Base-by-base conservation (phyloP, 2,888 invertebrate species). In the Neoscelio sp. region DNA sequence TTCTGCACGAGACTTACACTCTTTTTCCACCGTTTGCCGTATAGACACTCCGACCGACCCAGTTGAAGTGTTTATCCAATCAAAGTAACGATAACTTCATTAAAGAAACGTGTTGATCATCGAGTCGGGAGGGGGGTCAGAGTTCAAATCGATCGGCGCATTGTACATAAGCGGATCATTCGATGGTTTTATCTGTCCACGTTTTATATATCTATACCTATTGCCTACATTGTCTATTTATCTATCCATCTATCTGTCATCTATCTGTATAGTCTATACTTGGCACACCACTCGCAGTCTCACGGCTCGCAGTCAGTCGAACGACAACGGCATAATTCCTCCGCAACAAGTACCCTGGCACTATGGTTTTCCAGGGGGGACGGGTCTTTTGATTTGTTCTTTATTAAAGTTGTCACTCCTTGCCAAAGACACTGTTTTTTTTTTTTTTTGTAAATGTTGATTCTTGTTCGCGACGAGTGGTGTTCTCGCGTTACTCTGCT, bases 401-500 rank as follows among this genome's bases (percentile, higher is more conserved):
- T 40, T 40, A 17, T 7, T 17, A 17, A 40, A 1, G 2, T n/a
- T n/a, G n/a, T 40, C 7, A 6, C 17, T 17, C 12, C 17, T 17
- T 50, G 30, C 50, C 50, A 50, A 50, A 18, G 30, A 48, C 20
- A 44, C n/a, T n/a, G n/a, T n/a, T n/a, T n/a, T n/a, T n/a, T n/a
- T n/a, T n/a, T n/a, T n/a, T n/a, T n/a, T n/a, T n/a, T n/a, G n/a
- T n/a, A n/a, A n/a, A 26, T 7, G 18, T 15, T 20, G 44, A 13
- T 13, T 54, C 6, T 56, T 52, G 68, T 10, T 8, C 18, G 56
- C 13, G 75, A 82, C 77, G 80, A 84, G 83, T 83, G 84, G 83
- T 83, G 84, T 82, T 81, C 64, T 83, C 81, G 80, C 83, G 78
- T 83, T 74, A 82, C 83, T 85, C 82, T 85, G 83, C 85, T 86